These are phyloP conservation scores for Prolemur simus DNA, from an alignment of 2,113 vertebrate species.

Conservation along the genomic window DNA sequence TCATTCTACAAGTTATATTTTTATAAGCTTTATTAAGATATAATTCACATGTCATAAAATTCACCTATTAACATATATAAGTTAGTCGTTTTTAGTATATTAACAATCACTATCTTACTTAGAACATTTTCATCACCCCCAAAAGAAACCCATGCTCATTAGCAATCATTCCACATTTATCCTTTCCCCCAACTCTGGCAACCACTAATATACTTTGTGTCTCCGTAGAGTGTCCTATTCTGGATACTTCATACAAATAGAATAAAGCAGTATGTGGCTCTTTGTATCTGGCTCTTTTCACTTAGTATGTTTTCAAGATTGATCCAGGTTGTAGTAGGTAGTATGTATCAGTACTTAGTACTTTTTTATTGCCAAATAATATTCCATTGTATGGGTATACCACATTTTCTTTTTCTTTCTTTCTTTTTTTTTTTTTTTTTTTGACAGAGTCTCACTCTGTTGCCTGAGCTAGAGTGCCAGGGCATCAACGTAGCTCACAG, in stretches of 20 bases:
- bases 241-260: not conserved
- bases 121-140: not conserved
- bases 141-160: not conserved
- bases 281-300: not conserved
- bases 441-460: too few species aligned
- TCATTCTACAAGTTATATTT: not conserved
- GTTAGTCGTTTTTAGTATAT: not conserved
- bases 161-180: not conserved
- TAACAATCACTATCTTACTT: not conserved
- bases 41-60: not conserved
- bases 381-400: not conserved
- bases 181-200: not conserved
- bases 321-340: not conserved
- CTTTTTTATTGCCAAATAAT: conserved; percentile 39
- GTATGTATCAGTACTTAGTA: not conserved
- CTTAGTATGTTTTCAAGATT: not conserved
- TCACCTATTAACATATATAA: not conserved
- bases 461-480: too few species aligned
- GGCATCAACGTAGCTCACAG: too few species aligned
- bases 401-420: too few species aligned
- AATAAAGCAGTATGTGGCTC: not conserved
- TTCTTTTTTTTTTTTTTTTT: too few species aligned
- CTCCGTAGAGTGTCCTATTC: not conserved
- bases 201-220: not conserved
- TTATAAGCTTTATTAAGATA: not conserved